Evolutionary conservation across 1,140 invertebrate species (phyloP).

Genomic region (Acromyrmex heyeri): DNA sequence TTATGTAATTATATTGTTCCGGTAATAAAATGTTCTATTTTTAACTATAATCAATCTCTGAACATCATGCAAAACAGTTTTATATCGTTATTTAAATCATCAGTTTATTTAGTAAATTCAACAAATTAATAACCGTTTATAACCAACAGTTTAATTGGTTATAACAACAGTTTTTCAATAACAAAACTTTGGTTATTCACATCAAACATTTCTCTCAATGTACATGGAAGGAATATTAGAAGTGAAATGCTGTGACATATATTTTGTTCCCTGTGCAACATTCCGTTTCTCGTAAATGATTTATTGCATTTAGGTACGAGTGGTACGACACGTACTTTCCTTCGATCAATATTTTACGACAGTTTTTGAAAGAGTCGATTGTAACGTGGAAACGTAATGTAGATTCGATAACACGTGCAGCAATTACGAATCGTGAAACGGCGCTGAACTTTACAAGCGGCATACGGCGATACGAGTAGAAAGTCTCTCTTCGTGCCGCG

Average conservation of each 20-base stretch:
- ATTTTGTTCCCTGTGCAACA: not conserved
- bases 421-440: constrained; percentile 72
- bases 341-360: constrained; percentile 7
- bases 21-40: too few species aligned
- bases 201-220: not conserved
- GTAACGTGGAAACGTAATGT: constrained; percentile 33
- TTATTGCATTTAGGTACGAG: constrained; percentile 4
- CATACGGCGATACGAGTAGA: constrained; percentile 67
- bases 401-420: constrained; percentile 46
- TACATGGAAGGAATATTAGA: not conserved
- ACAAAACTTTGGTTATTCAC: too few species aligned
- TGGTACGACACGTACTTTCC: not conserved
- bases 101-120: too few species aligned
- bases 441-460: constrained; percentile 72
- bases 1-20: too few species aligned
- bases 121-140: too few species aligned
- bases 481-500: constrained; percentile 72
- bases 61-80: too few species aligned
- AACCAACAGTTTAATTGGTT: too few species aligned
- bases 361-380: constrained; percentile 32
- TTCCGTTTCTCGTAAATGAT: not conserved
- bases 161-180: too few species aligned
- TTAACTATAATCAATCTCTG: too few species aligned
- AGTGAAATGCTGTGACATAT: not conserved
- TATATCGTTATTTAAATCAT: too few species aligned